These are phyloP conservation scores for Poeciliopsis prolifica DNA, from an alignment of 2,113 vertebrate genomes.

Conservation along the genomic window DNA sequence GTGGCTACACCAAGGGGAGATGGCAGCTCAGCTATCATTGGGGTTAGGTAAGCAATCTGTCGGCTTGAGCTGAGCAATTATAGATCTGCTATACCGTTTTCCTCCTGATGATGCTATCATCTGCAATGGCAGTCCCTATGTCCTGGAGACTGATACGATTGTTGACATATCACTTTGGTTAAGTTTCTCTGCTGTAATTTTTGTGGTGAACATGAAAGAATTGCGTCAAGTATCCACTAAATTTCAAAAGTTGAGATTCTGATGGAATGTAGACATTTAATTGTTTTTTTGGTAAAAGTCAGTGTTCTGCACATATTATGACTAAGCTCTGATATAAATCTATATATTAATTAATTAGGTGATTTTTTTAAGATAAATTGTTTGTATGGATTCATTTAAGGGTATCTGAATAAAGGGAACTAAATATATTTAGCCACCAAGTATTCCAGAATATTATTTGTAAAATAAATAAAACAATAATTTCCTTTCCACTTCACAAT, in stretches of 20 bases:
- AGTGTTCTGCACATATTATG: too few relatives aligned
- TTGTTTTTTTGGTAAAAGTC: too few relatives aligned
- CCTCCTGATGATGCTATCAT: conserved; percentile 70
- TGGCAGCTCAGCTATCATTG: conserved; percentile 34
- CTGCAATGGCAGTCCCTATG: conserved; percentile 38
- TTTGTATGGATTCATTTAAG: too few relatives aligned
- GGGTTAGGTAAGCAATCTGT: conserved; percentile 64
- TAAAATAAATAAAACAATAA: too few relatives aligned
- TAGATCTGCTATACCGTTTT: conserved; percentile 60
- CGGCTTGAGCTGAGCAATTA: conserved; percentile 67
- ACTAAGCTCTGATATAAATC: too few relatives aligned
- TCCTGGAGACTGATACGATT: conserved; percentile 57
- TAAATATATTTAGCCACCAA: too few relatives aligned
- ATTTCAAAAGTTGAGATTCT: conserved; percentile 40
- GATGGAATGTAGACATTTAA: conserved; percentile 15
- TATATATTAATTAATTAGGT: too few relatives aligned
- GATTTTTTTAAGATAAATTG: too few relatives aligned
- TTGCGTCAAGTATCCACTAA: conserved; percentile 39
- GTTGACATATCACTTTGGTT: conserved; percentile 62
- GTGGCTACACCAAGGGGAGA: conserved; percentile 38
- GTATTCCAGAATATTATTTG: too few relatives aligned
- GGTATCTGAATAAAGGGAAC: too few relatives aligned
- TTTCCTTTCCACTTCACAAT: too few relatives aligned
- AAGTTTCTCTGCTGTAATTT: conserved; percentile 38
- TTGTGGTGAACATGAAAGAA: conserved; percentile 28